Evolutionary conservation across 1,140 invertebrate genomes (phyloP), one percentile per base, ranked within the genome.

Genomic region (Ceratosolen solmsi): DNA sequence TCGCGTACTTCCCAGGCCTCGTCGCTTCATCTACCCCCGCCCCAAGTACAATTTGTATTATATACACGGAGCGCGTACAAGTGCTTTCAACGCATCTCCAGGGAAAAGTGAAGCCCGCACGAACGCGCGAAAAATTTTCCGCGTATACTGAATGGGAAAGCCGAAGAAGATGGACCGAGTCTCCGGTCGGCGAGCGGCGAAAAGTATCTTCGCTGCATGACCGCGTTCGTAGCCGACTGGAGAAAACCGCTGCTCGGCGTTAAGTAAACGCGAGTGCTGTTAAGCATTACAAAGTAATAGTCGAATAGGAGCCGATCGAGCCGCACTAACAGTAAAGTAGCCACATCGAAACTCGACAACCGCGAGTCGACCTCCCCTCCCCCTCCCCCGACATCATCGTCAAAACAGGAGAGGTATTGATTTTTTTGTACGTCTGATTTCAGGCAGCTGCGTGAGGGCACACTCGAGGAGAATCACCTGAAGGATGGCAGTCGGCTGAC

Each of bases 391-490:
- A 2, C 5, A 5, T 0, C 36, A 20, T 36, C 3, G 25, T 5
- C 27, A 30, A 17, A n/a, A 25, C 11, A 27, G 27, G 17, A 4
- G 22, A 1, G 27, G 27, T 27, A 36, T 27, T 56, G 36, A 56
- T 63, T 72, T 63, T 71, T 79, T 36, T 68, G 2, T 76, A 3
- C 22, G 13, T 77, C 0, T 72, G 72, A 88, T 94, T 94, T 38
- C 94, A 98, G 97, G 91, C 96, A 97, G 94, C 92, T 98, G 84
- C 94, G 95, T 86, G 96, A 97, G 84, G 97, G 97, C 65, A 96
- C 94, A 82, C 92, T 98, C 58, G 93, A 95, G 90, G 96, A 98
- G 89, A 97, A 98, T 92, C 95, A 95, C 82, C 92, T 98, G 82
- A 93, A 95, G 88, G 96, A 98, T 91, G 97, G 96, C 81, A 96